Evolutionary conservation across 2,113 vertebrate species (phyloP), one percentile per base, ranked within the genome.

Genomic region (Paracanthobrama guichenoti): DNA sequence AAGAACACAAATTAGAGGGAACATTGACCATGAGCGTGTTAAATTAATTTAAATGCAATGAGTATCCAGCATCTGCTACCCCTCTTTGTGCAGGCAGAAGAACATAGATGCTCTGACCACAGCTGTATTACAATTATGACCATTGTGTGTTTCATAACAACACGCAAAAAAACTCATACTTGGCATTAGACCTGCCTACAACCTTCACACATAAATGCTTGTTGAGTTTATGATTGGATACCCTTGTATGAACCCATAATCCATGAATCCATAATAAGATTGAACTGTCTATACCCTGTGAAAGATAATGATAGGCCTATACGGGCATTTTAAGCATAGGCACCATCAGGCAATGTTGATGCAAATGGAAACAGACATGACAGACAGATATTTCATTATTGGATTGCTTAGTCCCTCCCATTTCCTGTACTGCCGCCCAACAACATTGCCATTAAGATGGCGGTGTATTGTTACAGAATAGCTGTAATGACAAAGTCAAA

Each of bases 21-120:
- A 39, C 74, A 77, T 13, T 22, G 28, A 31, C 18, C 26, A 42
- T 60, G 75, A 28, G 22, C 18, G 35, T 79, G 35, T 60, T 62
- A 62, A 79, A 79, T 79, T 35, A 9, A 44, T 59, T 39, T n/a
- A 79, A 79, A 79, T 79, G 20, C 22, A 79, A 24, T 42, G 31
- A 39, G 2, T 62, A 60, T 3, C 31, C 55, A 60, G n/a, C 57
- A 75, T 75, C 73, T 75, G 46, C 24, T 20, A 50, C 14, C 71
- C 42, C 42, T 42, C 11, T 42, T 22, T 69, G 6, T n/a, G 35
- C 57, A 44, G 76, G 12, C 55, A 79, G 22, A 24, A 44, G 22
- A 60, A 57, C 72, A 75, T 69, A 20, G 71, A 18, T 53, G 1
- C 22, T 62, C 35, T 62, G 55, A 79, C n/a, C 55, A 44, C 76